Evolutionary conservation across 1,140 invertebrate genomes (phyloP), one percentile per base, ranked within the genome.

Genomic region (Eumaeus atala): DNA sequence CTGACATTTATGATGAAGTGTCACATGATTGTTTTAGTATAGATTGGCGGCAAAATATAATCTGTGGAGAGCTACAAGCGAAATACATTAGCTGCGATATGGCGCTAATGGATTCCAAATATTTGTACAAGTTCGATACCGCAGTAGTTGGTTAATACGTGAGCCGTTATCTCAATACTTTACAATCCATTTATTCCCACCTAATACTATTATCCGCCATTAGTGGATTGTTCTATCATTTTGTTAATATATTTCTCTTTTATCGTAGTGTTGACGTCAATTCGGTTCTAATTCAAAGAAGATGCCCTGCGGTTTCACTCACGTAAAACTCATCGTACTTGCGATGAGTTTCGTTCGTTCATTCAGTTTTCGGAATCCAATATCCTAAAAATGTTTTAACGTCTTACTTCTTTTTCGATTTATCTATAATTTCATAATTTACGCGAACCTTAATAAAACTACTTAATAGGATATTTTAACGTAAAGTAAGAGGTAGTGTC

Each of bases 11-110:
- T 12, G 48, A 21, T 53, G 51, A 36, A 58, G 48, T 51, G 38
- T 38, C 54, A 47, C 56, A 50, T 48, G 51, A 56, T 61, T 60
- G 54, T 59, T 59, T 62, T 54, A 56, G 51, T 34, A 59, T 59
- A 60, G 36, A 62, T 66, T 61, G 65, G 53, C 65, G 62, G 62
- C 62, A 59, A 37, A 49, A 28, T 28, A 28, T 28, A 28, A 28
- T 64, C 51, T 36, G 34, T 64, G 44, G 58, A 70, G 60, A 48
- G 62, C 36, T 72, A 77, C 74, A 73, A 62, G 68, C 54, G 63
- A 74, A 74, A 62, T 59, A 67, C 74, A 77, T 77, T 77, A 77
- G 53, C 40, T 37, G 21, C 33, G 66, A 67, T 67, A 74, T 61
- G 48, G 49, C 36, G 8, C 17, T 74, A 77, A 77, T 77, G 74